Conservation (phyloP, 2,888 invertebrate genomes). For the Clivina fossor region DNA sequence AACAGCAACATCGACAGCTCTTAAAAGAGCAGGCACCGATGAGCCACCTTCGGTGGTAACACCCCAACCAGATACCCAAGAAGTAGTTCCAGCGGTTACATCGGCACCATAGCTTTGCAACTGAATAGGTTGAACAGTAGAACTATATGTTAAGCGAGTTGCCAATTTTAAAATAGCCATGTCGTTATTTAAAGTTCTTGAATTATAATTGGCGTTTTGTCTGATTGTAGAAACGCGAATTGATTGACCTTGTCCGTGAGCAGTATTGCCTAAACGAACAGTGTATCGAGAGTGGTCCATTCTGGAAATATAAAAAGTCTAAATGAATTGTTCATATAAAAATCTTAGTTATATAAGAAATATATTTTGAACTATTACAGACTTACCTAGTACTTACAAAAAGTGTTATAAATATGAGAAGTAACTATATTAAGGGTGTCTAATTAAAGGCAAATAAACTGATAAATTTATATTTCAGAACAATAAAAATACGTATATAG, state of each 20-base stretch:
- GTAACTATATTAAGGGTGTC: no score
- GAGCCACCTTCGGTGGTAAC: slow-evolving; percentile 4
- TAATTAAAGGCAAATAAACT: no score
- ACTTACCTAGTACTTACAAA: no score
- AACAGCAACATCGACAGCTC: slow-evolving; percentile 6
- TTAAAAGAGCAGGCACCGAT: not conserved
- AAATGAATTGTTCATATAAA: no score
- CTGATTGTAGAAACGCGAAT: not conserved
- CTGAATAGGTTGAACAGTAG: not conserved
- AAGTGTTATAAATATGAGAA: no score
- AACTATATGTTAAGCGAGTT: not conserved
- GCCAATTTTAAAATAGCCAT: slow-evolving; percentile 16
- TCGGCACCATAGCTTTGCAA: not conserved
- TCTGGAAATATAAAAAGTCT: no score
- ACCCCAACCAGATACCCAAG: slow-evolving; percentile 18
- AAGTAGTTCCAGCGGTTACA: not conserved
- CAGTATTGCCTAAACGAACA: slow-evolving; percentile 10
- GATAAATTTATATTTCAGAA: no score
- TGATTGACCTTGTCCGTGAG: not conserved
- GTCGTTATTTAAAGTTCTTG: slow-evolving; percentile 7
- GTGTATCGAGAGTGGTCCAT: no score
- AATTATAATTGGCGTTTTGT: not conserved
- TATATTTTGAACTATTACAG: no score
- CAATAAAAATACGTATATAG: no score
- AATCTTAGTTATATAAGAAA: no score